These are phyloP conservation scores for Dicaeum eximium DNA, from an alignment of 2,113 vertebrate genomes.

Conservation along the genomic window DNA sequence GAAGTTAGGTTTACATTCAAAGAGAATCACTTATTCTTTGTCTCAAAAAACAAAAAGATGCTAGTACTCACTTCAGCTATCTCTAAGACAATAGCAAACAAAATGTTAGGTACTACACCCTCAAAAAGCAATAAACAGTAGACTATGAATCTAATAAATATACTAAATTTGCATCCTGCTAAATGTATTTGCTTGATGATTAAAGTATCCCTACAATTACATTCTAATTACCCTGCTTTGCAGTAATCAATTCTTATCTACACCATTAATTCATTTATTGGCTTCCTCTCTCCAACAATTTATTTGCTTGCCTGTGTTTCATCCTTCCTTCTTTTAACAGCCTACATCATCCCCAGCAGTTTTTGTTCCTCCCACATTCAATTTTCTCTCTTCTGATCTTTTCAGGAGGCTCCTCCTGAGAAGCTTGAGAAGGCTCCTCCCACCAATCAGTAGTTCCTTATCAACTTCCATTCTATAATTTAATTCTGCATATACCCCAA, in stretches of 20 bases:
- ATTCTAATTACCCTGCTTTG: neutral
- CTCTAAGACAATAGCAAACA: neutral
- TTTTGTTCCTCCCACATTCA: neutral
- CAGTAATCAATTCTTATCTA: slow-evolving; percentile 14
- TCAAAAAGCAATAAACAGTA: neutral
- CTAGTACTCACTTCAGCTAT: neutral
- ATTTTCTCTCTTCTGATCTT: neutral
- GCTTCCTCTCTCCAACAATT: neutral
- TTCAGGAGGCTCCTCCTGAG: neutral
- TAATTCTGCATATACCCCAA: neutral
- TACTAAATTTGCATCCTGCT: neutral
- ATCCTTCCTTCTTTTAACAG: neutral
- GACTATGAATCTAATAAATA: neutral
- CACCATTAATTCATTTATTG: neutral
- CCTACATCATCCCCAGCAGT: neutral
- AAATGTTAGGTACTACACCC: neutral
- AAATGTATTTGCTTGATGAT: neutral
- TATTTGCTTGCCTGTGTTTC: neutral
- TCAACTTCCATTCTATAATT: neutral
- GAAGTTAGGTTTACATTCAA: neutral
- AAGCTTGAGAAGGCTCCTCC: neutral
- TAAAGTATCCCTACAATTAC: neutral
- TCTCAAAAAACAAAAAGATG: neutral
- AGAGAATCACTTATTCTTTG: neutral
- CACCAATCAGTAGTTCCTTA: neutral